Evolutionary conservation across 2,113 vertebrate genomes (phyloP), one percentile per base, ranked within the genome.

Genomic region (Gambusia holbrooki): DNA sequence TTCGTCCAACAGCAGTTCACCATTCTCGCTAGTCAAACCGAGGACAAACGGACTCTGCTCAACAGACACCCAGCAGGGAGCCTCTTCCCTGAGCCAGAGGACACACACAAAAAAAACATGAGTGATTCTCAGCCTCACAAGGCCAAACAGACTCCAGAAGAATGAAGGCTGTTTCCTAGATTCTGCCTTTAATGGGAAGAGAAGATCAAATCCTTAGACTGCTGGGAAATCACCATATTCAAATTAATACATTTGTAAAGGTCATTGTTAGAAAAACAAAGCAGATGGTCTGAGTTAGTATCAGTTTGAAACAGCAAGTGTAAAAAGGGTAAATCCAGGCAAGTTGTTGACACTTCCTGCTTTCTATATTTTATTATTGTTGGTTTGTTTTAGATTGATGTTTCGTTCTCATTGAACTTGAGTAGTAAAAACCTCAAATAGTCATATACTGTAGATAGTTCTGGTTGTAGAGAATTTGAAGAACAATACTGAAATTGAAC

Each of bases 31-130:
- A 40, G 86, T 83, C 61, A 95, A 85, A 61, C 93, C 92, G 3
- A 94, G 87, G 77, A 95, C 92, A 32, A 94, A 95, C 0, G 92
- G 92, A 84, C 93, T 94, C 89, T 94, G 94, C 1, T 94, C 90
- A 68, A 88, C 86, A 1, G 91, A 82, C 29, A 91, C 85, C 71
- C 83, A 62, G 30, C 84, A 89, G 1, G 27, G 74, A 48, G 66
- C 60, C 73, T 91, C 94, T 79, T 94, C 94, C 76, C 95, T 96
- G 84, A 63, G 54, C 28, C 27, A 63, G 32, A 69, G 62, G 68
- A 83, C 5, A 68, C 13, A 87, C 5, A 35, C 51, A 8, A 58
- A 58, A 8, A 58, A 58, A 58, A 10, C 6, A 58, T 10, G 25
- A 17, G 25, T 58, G 25, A n/a, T 28, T 61, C 28, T 30, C 58